Evolutionary conservation across 2,888 invertebrate genomes (phyloP), one percentile per base, ranked within the genome.

Genomic region (Heliconius ismenius): DNA sequence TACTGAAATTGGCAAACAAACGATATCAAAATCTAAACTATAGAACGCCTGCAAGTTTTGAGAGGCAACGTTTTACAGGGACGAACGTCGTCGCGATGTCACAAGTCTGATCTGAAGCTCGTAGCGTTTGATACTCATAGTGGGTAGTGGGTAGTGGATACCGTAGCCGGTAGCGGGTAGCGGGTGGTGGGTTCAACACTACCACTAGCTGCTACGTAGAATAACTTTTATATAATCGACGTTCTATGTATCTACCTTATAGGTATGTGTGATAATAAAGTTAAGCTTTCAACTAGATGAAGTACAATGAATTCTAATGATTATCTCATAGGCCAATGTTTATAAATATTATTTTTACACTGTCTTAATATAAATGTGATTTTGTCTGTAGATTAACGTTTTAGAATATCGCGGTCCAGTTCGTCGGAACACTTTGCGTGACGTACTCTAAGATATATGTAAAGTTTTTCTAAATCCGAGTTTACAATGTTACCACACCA

Each of bases 311-410:
- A 91, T 89, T 88, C 85, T 87, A 89, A 91, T 88, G 84, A 86
- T 84, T 88, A 87, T 91, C 88, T 88, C 83, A 89, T 93, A 92
- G 91, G 92, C 89, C 92, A 93, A 92, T 90, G 89, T 93, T 92
- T 91, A 90, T 90, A 90, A 91, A 91, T 89, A 91, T 93, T 93
- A 94, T 94, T 93, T 94, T 93, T 93, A 93, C 93, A 94, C 92
- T 90, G 90, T 93, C 90, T 93, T 88, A 86, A 87, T 86, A 86
- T 87, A 84, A 90, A 92, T 91, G 92, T 92, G 90, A 92, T 91
- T 91, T 91, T 89, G 90, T 92, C 88, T 87, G 88, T 91, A 91
- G 91, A 83, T 85, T 83, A 89, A 89, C 76, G 83, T 86, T 87
- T 88, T 91, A 91, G 89, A 86, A 84, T 86, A 84, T 81, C 78